Evolutionary conservation across 2,797 vertebrate genomes (phyloP).

Genomic region (Sebastolobus alascanus): DNA sequence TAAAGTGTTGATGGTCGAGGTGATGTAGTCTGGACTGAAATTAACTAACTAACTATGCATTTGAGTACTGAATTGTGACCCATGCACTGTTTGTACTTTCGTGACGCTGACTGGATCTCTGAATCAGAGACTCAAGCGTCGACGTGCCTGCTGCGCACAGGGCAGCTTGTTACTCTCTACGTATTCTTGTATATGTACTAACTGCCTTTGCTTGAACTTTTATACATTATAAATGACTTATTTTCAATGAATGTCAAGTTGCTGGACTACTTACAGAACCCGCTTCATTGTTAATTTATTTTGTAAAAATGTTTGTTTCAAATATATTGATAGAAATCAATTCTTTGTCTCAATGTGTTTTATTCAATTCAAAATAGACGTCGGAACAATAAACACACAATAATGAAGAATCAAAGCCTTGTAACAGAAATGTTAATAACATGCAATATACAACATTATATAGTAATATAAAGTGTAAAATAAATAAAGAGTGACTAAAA

Average conservation of each 20-base stretch:
- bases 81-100: constrained; percentile 59
- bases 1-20: constrained; percentile 7
- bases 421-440: neutral
- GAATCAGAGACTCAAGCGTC: constrained; percentile 43
- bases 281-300: constrained; percentile 72
- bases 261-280: constrained; percentile 37
- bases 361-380: neutral
- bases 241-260: constrained; percentile 68
- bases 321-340: constrained; percentile 54
- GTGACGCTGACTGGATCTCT: constrained; percentile 25
- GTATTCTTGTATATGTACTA: constrained; percentile 52
- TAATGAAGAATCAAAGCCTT: neutral
- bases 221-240: constrained; percentile 74
- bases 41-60: constrained; percentile 76
- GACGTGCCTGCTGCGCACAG: constrained; percentile 44
- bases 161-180: constrained; percentile 38
- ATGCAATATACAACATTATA: neutral
- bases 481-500: neutral
- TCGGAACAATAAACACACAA: neutral
- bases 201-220: constrained; percentile 80
- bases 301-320: constrained; percentile 69
- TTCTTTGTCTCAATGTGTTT: neutral
- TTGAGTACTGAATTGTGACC: constrained; percentile 54
- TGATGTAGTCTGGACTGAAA: constrained; percentile 18
- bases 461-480: neutral